These are phyloP conservation scores for Lucinisca nassula DNA, from an alignment of 2,888 invertebrate genomes.

Conservation along the genomic window DNA sequence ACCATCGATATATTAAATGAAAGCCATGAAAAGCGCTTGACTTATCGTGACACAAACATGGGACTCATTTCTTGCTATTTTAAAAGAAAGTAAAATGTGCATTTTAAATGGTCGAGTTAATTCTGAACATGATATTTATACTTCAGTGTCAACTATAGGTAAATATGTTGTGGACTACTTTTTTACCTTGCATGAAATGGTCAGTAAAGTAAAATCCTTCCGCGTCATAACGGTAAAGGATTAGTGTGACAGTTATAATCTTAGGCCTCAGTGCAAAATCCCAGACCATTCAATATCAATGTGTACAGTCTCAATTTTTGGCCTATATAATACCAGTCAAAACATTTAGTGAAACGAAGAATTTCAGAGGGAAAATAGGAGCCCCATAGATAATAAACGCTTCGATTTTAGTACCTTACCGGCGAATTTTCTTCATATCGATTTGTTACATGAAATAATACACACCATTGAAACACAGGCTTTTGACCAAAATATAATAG, in stretches of 20 bases:
- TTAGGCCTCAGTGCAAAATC: no score
- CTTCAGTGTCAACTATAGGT: not conserved
- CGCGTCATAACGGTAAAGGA: not conserved
- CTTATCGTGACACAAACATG: not conserved
- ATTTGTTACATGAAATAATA: not conserved
- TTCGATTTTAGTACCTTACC: not conserved
- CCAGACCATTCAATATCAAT: not conserved
- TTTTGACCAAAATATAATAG: no score
- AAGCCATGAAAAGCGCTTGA: not conserved
- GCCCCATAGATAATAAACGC: not conserved
- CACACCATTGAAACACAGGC: no score
- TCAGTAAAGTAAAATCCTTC: not conserved
- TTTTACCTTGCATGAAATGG: not conserved
- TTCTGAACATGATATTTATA: not conserved
- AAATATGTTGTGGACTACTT: not conserved
- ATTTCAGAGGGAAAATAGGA: no score
- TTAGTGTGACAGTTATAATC: not conserved
- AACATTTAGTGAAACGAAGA: not conserved
- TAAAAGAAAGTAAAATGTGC: constrained; percentile 1
- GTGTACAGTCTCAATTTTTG: not conserved
- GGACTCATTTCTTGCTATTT: not conserved
- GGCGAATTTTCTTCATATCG: not conserved
- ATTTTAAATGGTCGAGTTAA: not conserved
- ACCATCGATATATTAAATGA: not conserved
- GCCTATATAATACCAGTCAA: not conserved